Base-by-base conservation (phyloP, 2,113 vertebrate species). In the Bujurquina vittata region DNA sequence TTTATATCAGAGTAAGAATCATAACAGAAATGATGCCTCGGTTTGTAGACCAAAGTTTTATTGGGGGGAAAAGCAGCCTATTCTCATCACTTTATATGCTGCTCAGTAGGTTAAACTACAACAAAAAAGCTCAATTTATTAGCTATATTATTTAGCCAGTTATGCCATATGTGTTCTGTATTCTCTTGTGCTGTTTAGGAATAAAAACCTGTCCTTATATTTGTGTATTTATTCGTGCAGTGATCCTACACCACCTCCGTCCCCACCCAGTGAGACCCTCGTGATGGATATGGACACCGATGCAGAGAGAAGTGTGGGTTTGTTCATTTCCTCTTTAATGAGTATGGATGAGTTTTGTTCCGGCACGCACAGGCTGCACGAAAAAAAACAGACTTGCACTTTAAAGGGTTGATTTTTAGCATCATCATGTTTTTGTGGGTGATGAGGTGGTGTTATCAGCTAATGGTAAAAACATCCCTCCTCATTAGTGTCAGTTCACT, bases 161-260 rank as follows among this genome's bases (percentile, higher is more conserved):
- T 46, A 43, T 43, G 40, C 3, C 11, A 43, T 43, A 3, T 11
- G 11, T 43, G 40, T 43, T 43, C 40, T 43, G 11, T 12, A 43
- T 43, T 43, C 40, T 43, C 40, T 46, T 46, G 43, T 46, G 49
- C 7, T 1, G 43, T 46, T 9, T 17, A 46, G 43, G 40, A 43
- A 43, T 43, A 12, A 43, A 43, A 43, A 12, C 2, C 12, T 43
- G 14, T 12, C 12, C 40, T 33, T 35, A 35, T 1, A 1, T 57
- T 26, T 29, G 4, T 2, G 0, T 31, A 10, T 23, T 1, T 33
- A 55, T 37, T 26, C 5, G 31, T 15, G 26, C 85, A 92, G 89
- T 0, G 7, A 37, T 7, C 84, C 81, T 0, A 83, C 86, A 0
- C 87, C 90, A 17, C 90, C 89, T 63, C 49, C 87, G 0, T 93